A percentile compares a stretch with the other conserved stretches of the same genome.
These are phyloP conservation scores for Drosophila conformis DNA, from an alignment of 2,888 invertebrate species.

Conservation along the genomic window DNA sequence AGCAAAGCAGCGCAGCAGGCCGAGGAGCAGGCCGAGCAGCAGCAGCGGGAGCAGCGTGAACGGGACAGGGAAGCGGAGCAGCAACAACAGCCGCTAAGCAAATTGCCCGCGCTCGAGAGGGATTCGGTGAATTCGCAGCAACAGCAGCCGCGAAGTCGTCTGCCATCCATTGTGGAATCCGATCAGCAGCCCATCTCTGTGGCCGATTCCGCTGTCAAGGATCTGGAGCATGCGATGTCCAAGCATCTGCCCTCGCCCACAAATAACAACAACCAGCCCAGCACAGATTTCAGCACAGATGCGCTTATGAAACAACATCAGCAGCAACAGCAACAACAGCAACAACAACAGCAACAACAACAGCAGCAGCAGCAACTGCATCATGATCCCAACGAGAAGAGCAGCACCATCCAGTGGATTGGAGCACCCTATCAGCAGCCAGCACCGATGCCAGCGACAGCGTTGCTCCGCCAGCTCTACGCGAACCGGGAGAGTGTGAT, in stretches of 20 bases:
- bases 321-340: conserved; percentile 88
- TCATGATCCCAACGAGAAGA: conserved; percentile 87
- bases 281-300: conserved; percentile 95
- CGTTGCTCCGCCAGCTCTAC: conserved; percentile 94
- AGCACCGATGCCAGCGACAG: conserved; percentile 92
- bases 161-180: conserved; percentile 82
- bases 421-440: conserved; percentile 90
- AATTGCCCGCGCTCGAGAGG: conserved; percentile 63
- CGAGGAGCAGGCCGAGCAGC: conserved; percentile 82
- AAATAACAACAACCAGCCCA: conserved; percentile 84
- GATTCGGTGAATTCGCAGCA: conserved; percentile 49
- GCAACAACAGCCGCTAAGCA: conserved; percentile 66
- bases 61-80: conserved; percentile 86
- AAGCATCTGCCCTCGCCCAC: conserved; percentile 92
- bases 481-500: conserved; percentile 98
- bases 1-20: conserved; percentile 84
- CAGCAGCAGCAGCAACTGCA: conserved; percentile 69
- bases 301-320: conserved; percentile 90
- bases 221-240: conserved; percentile 98
- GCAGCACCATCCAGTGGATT: conserved; percentile 96
- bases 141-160: conserved; percentile 80
- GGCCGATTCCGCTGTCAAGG: conserved; percentile 87
- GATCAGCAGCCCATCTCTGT: conserved; percentile 69
- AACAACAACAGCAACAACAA: conserved; percentile 88
- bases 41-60: conserved; percentile 62